A percentile compares a stretch with the other conserved stretches of the same genome.
These are phyloP conservation scores for Cololabis saira DNA, from an alignment of 2,113 vertebrate genomes.

Conservation along the genomic window DNA sequence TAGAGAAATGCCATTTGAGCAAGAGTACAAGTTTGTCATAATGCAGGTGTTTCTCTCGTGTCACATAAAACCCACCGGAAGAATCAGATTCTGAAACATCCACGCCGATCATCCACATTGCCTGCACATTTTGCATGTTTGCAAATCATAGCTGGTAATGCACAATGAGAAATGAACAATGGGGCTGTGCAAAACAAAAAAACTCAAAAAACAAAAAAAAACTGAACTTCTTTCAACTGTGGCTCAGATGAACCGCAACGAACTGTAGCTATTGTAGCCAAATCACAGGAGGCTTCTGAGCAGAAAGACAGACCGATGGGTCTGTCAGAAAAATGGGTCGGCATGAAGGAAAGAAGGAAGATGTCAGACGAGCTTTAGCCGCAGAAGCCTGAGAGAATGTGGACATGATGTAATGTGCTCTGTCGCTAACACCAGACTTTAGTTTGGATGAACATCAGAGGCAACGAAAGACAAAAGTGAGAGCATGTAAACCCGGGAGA, in stretches of 20 bases:
- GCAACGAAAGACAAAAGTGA: conserved; percentile 40
- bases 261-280: conserved; percentile 6
- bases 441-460: conserved; percentile 46
- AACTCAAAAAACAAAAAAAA: conserved; percentile 4
- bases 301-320: conserved; percentile 2
- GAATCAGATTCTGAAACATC: too few species aligned
- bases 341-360: conserved; percentile 32
- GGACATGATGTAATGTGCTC: conserved; percentile 46
- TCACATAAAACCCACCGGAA: conserved; percentile 6
- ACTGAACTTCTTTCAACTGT: neutral
- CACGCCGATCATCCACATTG: too few species aligned
- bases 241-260: conserved; percentile 5
- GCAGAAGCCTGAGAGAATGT: conserved; percentile 54
- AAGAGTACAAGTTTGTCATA: conserved; percentile 15
- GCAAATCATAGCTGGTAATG: neutral
- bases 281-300: conserved; percentile 2
- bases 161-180: too few species aligned
- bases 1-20: conserved; percentile 22
- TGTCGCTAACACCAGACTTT: conserved; percentile 53
- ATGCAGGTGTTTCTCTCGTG: conserved; percentile 1
- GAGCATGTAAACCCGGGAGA: conserved; percentile 17
- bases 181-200: neutral
- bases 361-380: conserved; percentile 43
- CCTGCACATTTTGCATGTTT: neutral
- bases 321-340: conserved; percentile 12